Base-by-base conservation (phyloP, 1,140 invertebrate species). In the Cheumatopsyche charites region DNA sequence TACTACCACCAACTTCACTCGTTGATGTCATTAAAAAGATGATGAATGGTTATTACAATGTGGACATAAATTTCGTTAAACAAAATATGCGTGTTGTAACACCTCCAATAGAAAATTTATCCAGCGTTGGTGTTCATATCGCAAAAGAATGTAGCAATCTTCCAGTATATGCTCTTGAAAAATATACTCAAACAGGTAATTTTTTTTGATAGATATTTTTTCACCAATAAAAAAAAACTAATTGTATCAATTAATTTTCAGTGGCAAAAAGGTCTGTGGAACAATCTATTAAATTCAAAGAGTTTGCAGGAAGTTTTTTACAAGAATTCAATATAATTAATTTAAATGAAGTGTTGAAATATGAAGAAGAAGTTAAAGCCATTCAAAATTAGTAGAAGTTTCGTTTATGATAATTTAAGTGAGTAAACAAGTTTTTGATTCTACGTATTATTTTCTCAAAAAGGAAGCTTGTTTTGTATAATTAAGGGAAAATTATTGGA, bases 21-120 rank as follows among this genome's bases (percentile, higher is more conserved):
- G 87, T 89, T 75, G 91, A 94, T 83, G 87, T 95, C 5, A 84
- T 97, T 67, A 83, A 87, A 62, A 95, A 94, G 82, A 92, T 95
- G 89, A 87, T 86, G 77, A 86, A 89, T 75, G 93, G 91, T 3
- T 91, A 93, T 78, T 96, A 95, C 80, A 91, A 95, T 78, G 90
- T 95, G 1, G 88, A 94, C 75, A 93, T 91, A 41, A 86, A 89
- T 72, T 85, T 92, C 58, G 89, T 96, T 7, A 87, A 91, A 72
- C 88, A 91, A 77, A 90, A 89, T 17, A 92, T 95, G 89, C 87
- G 86, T 70, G 90, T 95, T 0, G 83, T 91, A n/a, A 82, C 86
- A 36, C 94, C 94, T 4, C 87, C 89, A 0, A 81, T 94, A 36
- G 84, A 83, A 29, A 90, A 94, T 81, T 79, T 89, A 0, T 86